phyloP scores from a whole-genome alignment of 2,888 invertebrate species.

The Catocala nupta region DNA sequence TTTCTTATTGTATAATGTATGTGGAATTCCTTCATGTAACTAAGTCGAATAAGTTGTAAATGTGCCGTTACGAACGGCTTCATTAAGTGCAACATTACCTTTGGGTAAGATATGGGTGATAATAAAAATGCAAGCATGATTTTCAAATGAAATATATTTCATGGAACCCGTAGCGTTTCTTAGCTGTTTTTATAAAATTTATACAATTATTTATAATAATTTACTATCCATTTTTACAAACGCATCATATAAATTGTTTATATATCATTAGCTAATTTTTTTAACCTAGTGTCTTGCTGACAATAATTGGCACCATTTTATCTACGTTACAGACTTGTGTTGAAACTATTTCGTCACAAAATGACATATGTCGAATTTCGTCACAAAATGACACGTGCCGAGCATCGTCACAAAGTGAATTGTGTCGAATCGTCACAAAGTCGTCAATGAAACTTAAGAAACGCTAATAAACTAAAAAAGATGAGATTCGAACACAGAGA shows the following conservation, averaged over 20 bases:
- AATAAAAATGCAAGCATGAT: conserved; percentile 62
- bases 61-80: too few species aligned
- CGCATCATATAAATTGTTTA: conserved; percentile 70
- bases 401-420: conserved; percentile 32
- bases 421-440: conserved; percentile 47
- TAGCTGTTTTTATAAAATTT: conserved; percentile 84
- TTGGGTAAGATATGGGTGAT: not conserved
- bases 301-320: conserved; percentile 77
- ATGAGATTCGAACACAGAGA: conserved; percentile 82
- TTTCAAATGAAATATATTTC: conserved; percentile 85
- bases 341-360: conserved; percentile 50
- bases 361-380: conserved; percentile 44
- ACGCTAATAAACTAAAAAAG: conserved; percentile 72
- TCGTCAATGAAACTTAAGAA: conserved; percentile 62
- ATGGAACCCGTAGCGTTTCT: conserved; percentile 87
- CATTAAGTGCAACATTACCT: too few species aligned
- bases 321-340: conserved; percentile 44
- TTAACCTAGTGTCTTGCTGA: conserved; percentile 68
- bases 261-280: conserved; percentile 56
- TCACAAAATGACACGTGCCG: conserved; percentile 27
- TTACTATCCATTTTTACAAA: conserved; percentile 71
- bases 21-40: too few species aligned
- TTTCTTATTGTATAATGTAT: too few species aligned
- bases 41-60: too few species aligned
- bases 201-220: conserved; percentile 72